Conservation (phyloP, 2,113 vertebrate genomes). For the Sylvia atricapilla region DNA sequence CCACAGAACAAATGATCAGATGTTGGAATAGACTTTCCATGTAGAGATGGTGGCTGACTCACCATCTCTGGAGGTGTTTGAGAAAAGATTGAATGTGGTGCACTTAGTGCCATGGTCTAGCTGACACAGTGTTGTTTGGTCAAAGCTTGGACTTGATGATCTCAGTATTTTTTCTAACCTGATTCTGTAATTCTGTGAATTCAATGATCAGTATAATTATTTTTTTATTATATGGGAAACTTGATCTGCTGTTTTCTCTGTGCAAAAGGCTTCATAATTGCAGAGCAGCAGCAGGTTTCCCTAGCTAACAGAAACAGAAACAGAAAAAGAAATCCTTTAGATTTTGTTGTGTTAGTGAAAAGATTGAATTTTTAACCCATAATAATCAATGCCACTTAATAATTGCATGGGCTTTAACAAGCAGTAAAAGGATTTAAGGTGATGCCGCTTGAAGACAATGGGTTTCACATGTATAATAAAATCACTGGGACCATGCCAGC, state of each 20-base stretch:
- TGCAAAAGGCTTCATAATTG: background rate
- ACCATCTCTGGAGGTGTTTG: background rate
- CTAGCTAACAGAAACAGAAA: background rate
- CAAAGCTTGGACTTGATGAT: background rate
- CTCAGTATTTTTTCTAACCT: background rate
- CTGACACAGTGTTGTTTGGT: background rate
- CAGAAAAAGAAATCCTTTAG: background rate
- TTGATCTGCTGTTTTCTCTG: background rate
- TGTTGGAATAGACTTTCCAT: background rate
- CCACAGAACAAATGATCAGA: background rate
- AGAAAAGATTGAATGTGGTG: accelerated
- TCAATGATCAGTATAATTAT: background rate
- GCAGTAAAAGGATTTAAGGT: background rate
- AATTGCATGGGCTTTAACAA: background rate
- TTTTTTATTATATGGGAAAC: background rate
- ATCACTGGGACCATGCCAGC: background rate
- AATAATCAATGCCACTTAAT: background rate
- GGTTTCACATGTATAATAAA: background rate
- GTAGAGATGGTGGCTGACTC: background rate
- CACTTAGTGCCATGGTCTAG: background rate
- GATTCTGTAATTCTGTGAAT: background rate
- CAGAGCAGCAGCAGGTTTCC: background rate
- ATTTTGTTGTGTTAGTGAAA: background rate
- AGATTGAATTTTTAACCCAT: background rate
- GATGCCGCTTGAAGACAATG: background rate